Percentiles rank a stretch among this genome's conserved stretches.
Evolutionary conservation across 2,797 vertebrate genomes (phyloP).

Genomic region (Oreortyx pictus): DNA sequence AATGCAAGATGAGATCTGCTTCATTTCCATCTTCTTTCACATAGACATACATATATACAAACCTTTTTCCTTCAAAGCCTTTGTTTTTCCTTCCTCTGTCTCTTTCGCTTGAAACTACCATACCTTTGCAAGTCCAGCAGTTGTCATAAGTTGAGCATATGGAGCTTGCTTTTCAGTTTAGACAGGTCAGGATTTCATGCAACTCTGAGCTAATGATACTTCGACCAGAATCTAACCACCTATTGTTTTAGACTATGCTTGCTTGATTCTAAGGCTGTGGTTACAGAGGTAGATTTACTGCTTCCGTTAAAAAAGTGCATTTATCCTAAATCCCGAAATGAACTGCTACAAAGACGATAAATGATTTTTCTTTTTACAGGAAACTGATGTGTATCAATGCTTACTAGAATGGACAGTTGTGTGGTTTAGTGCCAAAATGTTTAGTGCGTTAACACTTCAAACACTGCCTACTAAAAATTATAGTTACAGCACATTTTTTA

Average conservation of each 20-base stretch:
- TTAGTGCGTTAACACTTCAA: background rate
- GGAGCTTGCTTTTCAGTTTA: background rate
- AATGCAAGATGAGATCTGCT: background rate
- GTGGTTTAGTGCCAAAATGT: background rate
- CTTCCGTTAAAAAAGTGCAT: background rate
- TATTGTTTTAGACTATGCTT: background rate
- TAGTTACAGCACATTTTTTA: conserved; percentile 45
- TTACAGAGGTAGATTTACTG: background rate
- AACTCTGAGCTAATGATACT: no score
- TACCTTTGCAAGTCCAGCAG: background rate
- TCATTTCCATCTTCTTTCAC: background rate
- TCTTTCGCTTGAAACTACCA: background rate
- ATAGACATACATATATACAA: background rate
- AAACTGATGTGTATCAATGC: background rate
- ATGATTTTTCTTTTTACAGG: background rate
- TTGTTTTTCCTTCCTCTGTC: background rate
- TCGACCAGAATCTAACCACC: background rate
- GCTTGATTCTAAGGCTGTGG: background rate
- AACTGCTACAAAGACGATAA: background rate
- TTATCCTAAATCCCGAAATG: background rate
- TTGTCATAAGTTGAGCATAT: background rate
- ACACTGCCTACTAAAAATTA: background rate
- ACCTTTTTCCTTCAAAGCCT: background rate
- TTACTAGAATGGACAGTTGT: background rate
- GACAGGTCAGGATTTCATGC: no score